Conservation (phyloP, 2,797 vertebrate species). For the Iguana delicatissima region DNA sequence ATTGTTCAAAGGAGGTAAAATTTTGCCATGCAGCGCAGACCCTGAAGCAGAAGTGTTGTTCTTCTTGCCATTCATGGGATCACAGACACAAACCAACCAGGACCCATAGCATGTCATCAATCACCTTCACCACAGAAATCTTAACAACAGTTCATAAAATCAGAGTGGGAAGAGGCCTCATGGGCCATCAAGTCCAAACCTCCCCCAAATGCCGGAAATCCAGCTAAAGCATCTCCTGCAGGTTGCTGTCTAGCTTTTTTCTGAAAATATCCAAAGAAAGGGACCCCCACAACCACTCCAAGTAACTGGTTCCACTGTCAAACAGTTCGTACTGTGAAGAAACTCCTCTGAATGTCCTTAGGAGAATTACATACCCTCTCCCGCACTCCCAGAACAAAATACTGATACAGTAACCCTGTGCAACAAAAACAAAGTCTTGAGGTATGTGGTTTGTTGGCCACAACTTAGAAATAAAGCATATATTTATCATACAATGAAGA, state of each 20-base stretch:
- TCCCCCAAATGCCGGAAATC: too few species aligned
- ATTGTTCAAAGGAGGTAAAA: neutral
- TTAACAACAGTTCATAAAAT: neutral
- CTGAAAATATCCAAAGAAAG: too few species aligned
- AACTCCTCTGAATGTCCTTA: neutral
- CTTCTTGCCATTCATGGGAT: neutral
- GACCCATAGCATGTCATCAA: rapidly evolving
- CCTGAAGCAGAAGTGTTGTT: neutral
- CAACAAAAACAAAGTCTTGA: neutral
- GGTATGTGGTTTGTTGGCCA: neutral
- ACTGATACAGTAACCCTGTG: neutral
- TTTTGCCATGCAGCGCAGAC: neutral
- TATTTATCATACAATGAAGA: neutral
- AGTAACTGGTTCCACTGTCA: too few species aligned
- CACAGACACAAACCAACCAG: neutral
- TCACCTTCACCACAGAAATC: neutral
- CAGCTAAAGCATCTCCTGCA: too few species aligned
- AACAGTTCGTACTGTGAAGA: too few species aligned
- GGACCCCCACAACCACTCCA: too few species aligned
- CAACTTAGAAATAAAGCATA: constrained; percentile 2
- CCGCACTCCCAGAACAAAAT: neutral
- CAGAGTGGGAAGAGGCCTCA: too few species aligned
- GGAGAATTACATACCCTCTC: neutral
- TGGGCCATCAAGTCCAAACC: too few species aligned
- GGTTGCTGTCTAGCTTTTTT: too few species aligned